Percentiles rank a stretch among this genome's conserved stretches.
Conservation (phyloP, 1,140 invertebrate species). For the Propsilocerus akamusi region DNA sequence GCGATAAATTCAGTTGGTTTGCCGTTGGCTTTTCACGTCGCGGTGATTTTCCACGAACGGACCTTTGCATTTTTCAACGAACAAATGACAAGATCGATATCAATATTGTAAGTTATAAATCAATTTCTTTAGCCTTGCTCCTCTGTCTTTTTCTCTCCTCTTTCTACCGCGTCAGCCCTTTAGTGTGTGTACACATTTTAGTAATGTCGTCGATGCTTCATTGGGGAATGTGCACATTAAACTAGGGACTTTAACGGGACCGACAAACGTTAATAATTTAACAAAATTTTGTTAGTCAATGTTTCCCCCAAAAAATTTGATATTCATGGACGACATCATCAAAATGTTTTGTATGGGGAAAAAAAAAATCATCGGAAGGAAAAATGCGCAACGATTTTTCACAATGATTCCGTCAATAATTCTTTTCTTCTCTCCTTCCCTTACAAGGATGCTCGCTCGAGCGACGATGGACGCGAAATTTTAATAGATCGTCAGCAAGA, state of each 20-base stretch:
- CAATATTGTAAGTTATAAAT: constrained; percentile 11
- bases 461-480: constrained; percentile 40
- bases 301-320: too few relatives aligned
- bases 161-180: too few relatives aligned
- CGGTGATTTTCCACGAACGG: constrained; percentile 54
- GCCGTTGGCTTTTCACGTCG: constrained; percentile 85
- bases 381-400: too few relatives aligned
- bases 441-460: constrained; percentile 53
- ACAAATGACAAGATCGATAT: constrained; percentile 22
- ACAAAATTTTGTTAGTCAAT: too few relatives aligned
- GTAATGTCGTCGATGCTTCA: too few relatives aligned
- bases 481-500: constrained; percentile 58
- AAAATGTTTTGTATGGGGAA: too few relatives aligned
- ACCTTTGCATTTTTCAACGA: constrained; percentile 62
- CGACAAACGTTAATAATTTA: too few relatives aligned
- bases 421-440: constrained; percentile 10
- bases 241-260: too few relatives aligned
- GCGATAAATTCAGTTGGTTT: constrained; percentile 42
- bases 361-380: too few relatives aligned
- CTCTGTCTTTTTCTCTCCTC: neutral
- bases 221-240: too few relatives aligned
- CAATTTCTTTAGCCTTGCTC: neutral
- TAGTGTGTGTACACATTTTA: too few relatives aligned
- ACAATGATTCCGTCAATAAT: neutral
- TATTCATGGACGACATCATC: too few relatives aligned